Base-by-base conservation (phyloP, 2,113 vertebrate genomes). In the Sebastes schlegelii region DNA sequence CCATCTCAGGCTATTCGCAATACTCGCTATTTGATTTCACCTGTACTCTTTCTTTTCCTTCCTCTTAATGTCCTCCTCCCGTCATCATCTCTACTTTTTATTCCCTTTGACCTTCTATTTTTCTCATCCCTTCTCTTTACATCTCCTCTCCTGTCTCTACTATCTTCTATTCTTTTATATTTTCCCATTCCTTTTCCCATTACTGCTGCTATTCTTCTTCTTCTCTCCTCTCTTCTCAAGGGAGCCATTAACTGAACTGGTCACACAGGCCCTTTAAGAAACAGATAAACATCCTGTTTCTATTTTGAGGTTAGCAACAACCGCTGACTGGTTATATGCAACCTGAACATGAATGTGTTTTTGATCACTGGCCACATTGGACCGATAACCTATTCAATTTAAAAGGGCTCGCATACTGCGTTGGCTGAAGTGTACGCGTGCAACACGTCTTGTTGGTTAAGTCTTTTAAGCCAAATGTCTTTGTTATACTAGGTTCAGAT, bases 21-120 rank as follows among this genome's bases (percentile, higher is more conserved):
- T 64, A 84, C 85, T 89, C 74, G 81, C 63, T 64, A 83, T 88
- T 92, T 82, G 66, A 90, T 88, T 93, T 58, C 74, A 90, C 82
- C 77, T 88, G 76, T 84, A 73, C 79, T 90, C 48, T 21, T 51
- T 65, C 71, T 54, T 88, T 68, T 80, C 16, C 48, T 21, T 78
- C 46, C 48, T 73, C 66, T 23, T 80, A 71, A 80, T 83, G 52
- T 46, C 74, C 49, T 77, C 48, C 60, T 76, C 34, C 77, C 70
- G 79, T 76, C 77, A 71, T 79, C 71, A 74, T 74, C 34, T 69
- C 48, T 42, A 58, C 74, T 66, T 85, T 88, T 80, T 70, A 79
- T 82, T 86, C 70, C 67, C 45, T 63, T 79, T 73, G 70, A 79
- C 81, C 77, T 68, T 75, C 58, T 26, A 66, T 63, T 72, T 79